Evolutionary conservation across 2,797 vertebrate genomes (phyloP).

Genomic region (Fundulus diaphanus): DNA sequence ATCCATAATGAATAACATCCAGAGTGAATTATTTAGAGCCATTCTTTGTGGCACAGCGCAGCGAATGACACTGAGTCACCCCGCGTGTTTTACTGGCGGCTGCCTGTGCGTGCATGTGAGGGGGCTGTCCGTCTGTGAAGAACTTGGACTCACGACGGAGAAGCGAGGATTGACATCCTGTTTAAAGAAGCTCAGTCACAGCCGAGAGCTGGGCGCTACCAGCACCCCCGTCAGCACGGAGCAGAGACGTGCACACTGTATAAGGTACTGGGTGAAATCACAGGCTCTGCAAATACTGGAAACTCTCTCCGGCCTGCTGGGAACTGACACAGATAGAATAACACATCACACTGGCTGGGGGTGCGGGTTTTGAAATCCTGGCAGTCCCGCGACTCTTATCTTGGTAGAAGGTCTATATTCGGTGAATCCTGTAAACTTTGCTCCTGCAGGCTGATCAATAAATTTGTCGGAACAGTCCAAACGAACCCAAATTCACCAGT

Average conservation of each 20-base stretch:
- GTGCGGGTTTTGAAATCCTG: constrained; percentile 7
- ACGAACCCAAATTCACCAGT: not conserved
- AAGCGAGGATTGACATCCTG: constrained; percentile 15
- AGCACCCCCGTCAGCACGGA: constrained; percentile 55
- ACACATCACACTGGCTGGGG: not conserved
- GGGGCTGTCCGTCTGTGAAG: constrained; percentile 14
- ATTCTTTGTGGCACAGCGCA: constrained; percentile 46
- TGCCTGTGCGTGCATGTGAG: constrained; percentile 14
- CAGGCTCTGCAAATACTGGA: not conserved
- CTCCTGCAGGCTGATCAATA: constrained; percentile 21
- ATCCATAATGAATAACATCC: constrained; percentile 72
- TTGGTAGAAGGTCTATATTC: constrained; percentile 6
- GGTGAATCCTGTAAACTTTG: constrained; percentile 51
- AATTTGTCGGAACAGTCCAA: constrained; percentile 7
- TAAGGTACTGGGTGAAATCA: not conserved
- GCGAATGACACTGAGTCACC: constrained; percentile 55
- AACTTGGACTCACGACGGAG: constrained; percentile 16
- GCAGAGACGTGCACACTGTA: not conserved
- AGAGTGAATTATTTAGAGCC: constrained; percentile 71
- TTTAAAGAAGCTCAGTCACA: constrained; percentile 8
- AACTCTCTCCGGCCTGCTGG: not conserved
- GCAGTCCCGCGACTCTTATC: not conserved
- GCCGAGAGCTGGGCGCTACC: constrained; percentile 10
- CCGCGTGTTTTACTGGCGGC: constrained; percentile 30
- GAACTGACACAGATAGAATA: not conserved